phyloP scores from a whole-genome alignment of 2,888 invertebrate genomes.

The Nomada fucata region DNA sequence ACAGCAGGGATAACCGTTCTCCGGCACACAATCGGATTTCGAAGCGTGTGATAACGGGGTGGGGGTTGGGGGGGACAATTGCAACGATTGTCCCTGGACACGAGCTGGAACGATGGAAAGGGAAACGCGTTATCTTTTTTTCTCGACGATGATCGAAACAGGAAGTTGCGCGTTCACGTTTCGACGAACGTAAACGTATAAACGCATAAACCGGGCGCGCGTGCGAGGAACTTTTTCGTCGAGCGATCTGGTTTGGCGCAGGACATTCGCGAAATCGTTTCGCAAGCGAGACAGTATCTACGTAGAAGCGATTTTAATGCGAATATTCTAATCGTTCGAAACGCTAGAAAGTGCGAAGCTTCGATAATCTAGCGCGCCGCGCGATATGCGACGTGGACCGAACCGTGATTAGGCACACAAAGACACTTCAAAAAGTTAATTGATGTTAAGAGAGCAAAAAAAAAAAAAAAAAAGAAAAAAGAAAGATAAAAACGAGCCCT shows the following conservation, averaged over 20 bases:
- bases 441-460: conserved; percentile 11
- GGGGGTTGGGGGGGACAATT: conserved; percentile 10
- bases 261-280: not conserved
- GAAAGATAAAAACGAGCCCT: not conserved
- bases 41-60: conserved; percentile 24
- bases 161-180: not conserved
- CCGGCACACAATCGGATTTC: conserved; percentile 9
- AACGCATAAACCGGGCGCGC: not conserved
- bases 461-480: not conserved
- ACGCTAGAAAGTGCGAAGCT: not conserved
- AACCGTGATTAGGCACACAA: conserved; percentile 52
- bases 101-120: not conserved
- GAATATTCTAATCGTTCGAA: conserved; percentile 15
- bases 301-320: conserved; percentile 24
- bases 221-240: not conserved
- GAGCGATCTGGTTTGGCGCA: not conserved
- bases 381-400: not conserved
- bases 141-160: conserved; percentile 1
- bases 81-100: not conserved
- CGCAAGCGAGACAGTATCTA: conserved; percentile 19
- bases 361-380: not conserved
- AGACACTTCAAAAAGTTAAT: conserved; percentile 53
- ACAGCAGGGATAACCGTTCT: conserved; percentile 28
- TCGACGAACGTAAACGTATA: not conserved
- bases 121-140: conserved; percentile 1